These are phyloP conservation scores for Euplexia lucipara DNA, from an alignment of 2,888 invertebrate species.

Conservation along the genomic window DNA sequence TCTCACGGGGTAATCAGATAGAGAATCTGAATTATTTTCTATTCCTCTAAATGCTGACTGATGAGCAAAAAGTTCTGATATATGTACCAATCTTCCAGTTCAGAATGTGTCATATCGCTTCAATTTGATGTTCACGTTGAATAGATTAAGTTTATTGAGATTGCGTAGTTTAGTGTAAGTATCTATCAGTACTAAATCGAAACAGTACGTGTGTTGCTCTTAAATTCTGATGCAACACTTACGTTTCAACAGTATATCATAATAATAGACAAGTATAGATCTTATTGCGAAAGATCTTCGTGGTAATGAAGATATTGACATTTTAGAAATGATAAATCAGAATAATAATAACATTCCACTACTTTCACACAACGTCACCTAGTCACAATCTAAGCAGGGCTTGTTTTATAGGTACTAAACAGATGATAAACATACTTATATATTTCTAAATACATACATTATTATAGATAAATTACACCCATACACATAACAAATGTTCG, in stretches of 20 bases:
- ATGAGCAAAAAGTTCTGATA: background rate
- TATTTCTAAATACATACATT: no score
- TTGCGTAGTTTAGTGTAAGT: slow-evolving; percentile 15
- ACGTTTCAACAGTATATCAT: slow-evolving; percentile 20
- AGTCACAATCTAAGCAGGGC: no score
- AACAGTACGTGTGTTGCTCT: slow-evolving; percentile 39
- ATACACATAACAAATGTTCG: no score
- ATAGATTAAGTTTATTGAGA: slow-evolving; percentile 37
- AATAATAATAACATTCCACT: background rate
- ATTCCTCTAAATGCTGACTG: background rate
- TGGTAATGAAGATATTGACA: background rate
- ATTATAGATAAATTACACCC: no score
- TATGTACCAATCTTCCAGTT: background rate
- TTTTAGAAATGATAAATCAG: background rate
- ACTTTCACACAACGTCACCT: no score
- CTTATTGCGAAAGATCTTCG: slow-evolving; percentile 4
- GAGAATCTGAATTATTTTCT: background rate
- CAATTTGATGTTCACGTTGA: slow-evolving; percentile 13
- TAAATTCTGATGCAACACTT: slow-evolving; percentile 10
- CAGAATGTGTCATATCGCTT: slow-evolving; percentile 56
- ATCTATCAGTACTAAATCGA: slow-evolving; percentile 4
- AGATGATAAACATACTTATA: no score
- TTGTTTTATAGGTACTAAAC: no score
- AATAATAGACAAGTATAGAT: slow-evolving; percentile 4
- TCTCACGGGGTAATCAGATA: background rate